Base-by-base conservation (phyloP, 1,140 invertebrate genomes). In the Caenorhabditis tropicalis region DNA sequence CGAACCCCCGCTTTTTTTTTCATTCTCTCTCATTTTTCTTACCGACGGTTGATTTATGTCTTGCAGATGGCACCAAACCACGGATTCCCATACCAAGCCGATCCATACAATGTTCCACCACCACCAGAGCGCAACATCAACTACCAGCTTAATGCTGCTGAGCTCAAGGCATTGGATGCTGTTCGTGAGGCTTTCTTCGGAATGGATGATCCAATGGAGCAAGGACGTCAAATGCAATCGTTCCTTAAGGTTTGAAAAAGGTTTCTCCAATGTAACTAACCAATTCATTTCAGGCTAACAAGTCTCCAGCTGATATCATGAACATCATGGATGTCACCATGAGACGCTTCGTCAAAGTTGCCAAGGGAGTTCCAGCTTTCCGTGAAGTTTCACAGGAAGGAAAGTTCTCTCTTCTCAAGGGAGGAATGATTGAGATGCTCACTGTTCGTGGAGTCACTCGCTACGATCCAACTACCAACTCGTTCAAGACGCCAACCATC, bases 381-480 rank as follows among this genome's bases (percentile, higher is more conserved):
- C 85, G 87, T 29, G 85, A 88, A 9, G 70, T 90, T 10, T 88
- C 80, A 2, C 83, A 90, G 16, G 87, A 89, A 24, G 89, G 88
- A 31, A 90, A 91, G 60, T 88, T 91, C 49, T 79, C 82, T 15
- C 79, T 90, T 65, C 84, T 90, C 33, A 90, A 98, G 92, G 95
- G 95, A 21, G 86, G 83, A 43, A 89, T 89, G 88, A 86, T 90
- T 70, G 84, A 90, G 27, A 84, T 89, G 84, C 58, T 90, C 10
- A 89, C 89, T 24, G 84, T 89, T 31, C 84, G 89, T 43, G 88
- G 88, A 46, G 88, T 88, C 5, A 79, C 87, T 58, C 85, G 86
- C 19, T 88, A 87, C 49, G 87, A 89, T 81, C 7, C 85, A 12
- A n/a, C 81, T 19, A 46, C 56, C n/a, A 74, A 74, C 36, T 87